Conservation (phyloP, 1,140 invertebrate genomes). For the Holotrichia oblita region DNA sequence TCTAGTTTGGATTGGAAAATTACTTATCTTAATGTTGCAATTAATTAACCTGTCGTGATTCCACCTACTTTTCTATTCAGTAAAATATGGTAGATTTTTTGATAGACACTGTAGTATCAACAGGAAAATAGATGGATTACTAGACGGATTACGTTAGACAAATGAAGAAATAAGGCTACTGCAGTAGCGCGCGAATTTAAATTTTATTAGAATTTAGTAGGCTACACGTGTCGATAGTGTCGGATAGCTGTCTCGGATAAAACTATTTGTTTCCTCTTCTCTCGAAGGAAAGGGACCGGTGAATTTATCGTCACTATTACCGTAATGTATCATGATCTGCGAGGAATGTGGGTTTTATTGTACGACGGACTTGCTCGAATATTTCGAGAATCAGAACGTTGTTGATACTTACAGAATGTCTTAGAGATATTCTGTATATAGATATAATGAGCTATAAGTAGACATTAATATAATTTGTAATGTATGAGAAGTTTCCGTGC, state of each 20-base stretch:
- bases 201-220: slow-evolving; percentile 13
- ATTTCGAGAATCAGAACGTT: too few relatives aligned
- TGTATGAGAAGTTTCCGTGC: too few relatives aligned
- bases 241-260: not conserved
- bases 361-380: not conserved
- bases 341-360: slow-evolving; percentile 9
- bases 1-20: too few relatives aligned
- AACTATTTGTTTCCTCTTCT: slow-evolving; percentile 4
- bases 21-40: too few relatives aligned
- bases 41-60: too few relatives aligned
- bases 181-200: not conserved
- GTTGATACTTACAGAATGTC: too few relatives aligned
- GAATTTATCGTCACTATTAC: slow-evolving; percentile 31
- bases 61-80: not conserved
- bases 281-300: not conserved
- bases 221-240: slow-evolving; percentile 19
- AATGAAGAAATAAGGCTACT: slow-evolving; percentile 3
- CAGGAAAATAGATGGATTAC: not conserved
- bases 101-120: not conserved
- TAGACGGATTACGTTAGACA: not conserved
- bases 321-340: slow-evolving; percentile 30
- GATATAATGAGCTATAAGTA: too few relatives aligned
- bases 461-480: too few relatives aligned
- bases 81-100: not conserved
- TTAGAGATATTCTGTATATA: too few relatives aligned